These are phyloP conservation scores for Pelosia muscerda DNA, from an alignment of 2,888 invertebrate species.

Conservation along the genomic window DNA sequence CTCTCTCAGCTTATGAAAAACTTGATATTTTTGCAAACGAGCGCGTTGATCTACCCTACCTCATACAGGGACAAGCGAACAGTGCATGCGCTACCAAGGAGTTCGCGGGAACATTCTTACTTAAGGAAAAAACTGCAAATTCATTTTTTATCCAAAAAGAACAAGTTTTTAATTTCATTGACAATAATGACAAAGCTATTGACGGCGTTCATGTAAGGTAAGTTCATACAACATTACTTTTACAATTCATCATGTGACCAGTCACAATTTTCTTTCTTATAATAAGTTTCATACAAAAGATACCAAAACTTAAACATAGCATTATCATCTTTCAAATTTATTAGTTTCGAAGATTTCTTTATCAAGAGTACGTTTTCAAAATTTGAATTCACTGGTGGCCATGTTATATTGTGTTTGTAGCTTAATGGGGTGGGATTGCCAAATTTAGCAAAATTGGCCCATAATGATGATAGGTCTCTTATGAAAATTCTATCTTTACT, in stretches of 20 bases:
- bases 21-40: constrained; percentile 66
- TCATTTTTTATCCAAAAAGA: constrained; percentile 72
- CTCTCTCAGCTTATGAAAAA: constrained; percentile 78
- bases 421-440: constrained; percentile 70
- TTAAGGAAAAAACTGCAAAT: constrained; percentile 73
- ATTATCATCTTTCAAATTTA: constrained; percentile 60
- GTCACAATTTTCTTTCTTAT: constrained; percentile 60
- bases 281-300: constrained; percentile 67
- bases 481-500: constrained; percentile 72
- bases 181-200: constrained; percentile 79
- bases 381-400: constrained; percentile 67
- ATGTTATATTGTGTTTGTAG: constrained; percentile 56
- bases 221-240: constrained; percentile 26
- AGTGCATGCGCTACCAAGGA: constrained; percentile 58
- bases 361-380: constrained; percentile 64
- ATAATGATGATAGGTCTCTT: constrained; percentile 72
- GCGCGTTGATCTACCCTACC: constrained; percentile 68
- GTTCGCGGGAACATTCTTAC: constrained; percentile 61
- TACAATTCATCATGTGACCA: constrained; percentile 69
- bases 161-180: constrained; percentile 69
- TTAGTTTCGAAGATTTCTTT: constrained; percentile 60
- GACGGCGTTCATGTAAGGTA: constrained; percentile 77
- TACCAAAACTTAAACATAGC: constrained; percentile 74
- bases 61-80: constrained; percentile 63
- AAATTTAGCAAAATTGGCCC: constrained; percentile 84